phyloP scores from a whole-genome alignment of 2,888 invertebrate genomes.

The Eupithecia dodoneata region DNA sequence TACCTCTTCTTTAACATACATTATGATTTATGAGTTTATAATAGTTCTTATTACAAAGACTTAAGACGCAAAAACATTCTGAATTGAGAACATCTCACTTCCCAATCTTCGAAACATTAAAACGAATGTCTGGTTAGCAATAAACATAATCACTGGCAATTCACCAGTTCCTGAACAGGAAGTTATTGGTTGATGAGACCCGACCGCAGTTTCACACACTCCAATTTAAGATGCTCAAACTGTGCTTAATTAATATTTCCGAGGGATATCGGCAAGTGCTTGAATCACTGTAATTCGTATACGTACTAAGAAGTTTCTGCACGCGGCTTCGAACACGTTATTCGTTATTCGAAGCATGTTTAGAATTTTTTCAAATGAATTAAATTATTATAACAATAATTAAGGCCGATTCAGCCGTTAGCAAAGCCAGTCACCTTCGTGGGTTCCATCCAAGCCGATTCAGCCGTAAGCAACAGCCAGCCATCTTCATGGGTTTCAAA shows the following conservation, averaged over 20 bases:
- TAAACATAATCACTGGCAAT: constrained; percentile 62
- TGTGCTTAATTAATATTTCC: constrained; percentile 45
- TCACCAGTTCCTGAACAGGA: constrained; percentile 59
- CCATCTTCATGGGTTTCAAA: no score
- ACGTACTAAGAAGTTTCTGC: neutral
- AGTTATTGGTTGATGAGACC: constrained; percentile 53
- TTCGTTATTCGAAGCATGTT: no score
- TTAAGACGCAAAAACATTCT: neutral
- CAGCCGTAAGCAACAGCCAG: no score
- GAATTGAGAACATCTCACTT: neutral
- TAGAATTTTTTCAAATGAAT: no score
- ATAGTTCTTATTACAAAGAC: no score
- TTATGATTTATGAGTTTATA: no score
- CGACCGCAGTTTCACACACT: constrained; percentile 44
- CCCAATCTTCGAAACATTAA: constrained; percentile 41
- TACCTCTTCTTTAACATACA: no score
- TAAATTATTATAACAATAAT: no score
- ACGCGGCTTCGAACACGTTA: neutral
- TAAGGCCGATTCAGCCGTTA: no score
- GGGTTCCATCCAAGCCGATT: no score
- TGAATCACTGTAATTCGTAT: neutral
- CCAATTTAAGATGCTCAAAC: constrained; percentile 35
- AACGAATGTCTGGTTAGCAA: constrained; percentile 58
- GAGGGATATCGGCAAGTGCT: constrained; percentile 40
- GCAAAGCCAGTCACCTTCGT: no score